Evolutionary conservation across 2,113 vertebrate species (phyloP).

Genomic region (Beaufortia kweichowensis): DNA sequence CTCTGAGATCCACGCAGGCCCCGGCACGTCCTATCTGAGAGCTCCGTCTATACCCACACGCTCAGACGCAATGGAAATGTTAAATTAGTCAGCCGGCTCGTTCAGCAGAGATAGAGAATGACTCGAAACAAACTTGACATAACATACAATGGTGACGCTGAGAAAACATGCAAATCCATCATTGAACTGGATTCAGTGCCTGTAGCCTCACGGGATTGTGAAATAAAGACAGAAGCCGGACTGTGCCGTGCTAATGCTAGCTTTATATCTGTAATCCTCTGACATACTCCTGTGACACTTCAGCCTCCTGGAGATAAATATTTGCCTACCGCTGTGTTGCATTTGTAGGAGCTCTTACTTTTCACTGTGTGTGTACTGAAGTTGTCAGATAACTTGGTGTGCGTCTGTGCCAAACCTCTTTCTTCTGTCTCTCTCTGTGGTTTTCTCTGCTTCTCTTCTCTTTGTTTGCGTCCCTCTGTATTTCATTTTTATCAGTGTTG

Average conservation of each 20-base stretch:
- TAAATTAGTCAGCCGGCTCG: conserved; percentile 36
- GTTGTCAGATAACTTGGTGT: conserved; percentile 49
- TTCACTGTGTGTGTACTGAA: conserved; percentile 38
- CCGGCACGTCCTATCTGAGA: conserved; percentile 1
- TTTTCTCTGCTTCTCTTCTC: neutral
- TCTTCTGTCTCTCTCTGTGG: neutral
- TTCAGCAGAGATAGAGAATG: conserved; percentile 5
- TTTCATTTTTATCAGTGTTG: neutral
- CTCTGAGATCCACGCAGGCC: conserved; percentile 30
- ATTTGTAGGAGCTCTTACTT: conserved; percentile 31
- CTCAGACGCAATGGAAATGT: conserved; percentile 34
- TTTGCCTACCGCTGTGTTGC: conserved; percentile 28
- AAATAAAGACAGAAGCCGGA: conserved; percentile 7
- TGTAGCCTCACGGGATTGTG: neutral
- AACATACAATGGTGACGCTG: neutral
- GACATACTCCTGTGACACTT: conserved; percentile 34
- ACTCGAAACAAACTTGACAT: neutral
- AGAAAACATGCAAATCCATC: neutral
- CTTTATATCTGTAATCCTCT: conserved; percentile 31
- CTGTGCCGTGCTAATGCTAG: neutral
- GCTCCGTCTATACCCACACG: conserved; percentile 28
- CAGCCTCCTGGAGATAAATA: conserved; percentile 48
- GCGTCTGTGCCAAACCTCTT: too few species aligned
- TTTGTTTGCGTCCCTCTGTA: too few species aligned
- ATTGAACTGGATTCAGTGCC: neutral